Evolutionary conservation across 1,140 invertebrate genomes (phyloP).

Genomic region (Proales similis): DNA sequence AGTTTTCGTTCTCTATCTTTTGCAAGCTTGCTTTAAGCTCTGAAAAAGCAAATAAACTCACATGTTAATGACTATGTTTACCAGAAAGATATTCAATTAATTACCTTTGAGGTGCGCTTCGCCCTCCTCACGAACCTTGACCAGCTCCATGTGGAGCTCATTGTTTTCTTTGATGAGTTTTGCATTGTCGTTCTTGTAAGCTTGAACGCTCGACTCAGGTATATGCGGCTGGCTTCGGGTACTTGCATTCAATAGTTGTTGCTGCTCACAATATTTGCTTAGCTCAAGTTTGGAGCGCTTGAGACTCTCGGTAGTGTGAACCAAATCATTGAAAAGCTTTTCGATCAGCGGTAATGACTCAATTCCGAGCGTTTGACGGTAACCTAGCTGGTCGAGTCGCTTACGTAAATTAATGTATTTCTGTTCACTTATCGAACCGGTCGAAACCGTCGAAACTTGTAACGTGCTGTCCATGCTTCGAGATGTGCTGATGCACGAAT

Average conservation of each 20-base stretch:
- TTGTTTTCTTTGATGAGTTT: constrained; percentile 58
- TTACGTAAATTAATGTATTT: constrained; percentile 55
- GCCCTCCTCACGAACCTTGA: constrained; percentile 61
- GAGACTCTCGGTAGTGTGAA: constrained; percentile 69
- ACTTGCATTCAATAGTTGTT: neutral
- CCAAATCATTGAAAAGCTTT: constrained; percentile 64
- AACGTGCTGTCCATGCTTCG: constrained; percentile 22
- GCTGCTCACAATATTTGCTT: constrained; percentile 19
- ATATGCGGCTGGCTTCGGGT: neutral
- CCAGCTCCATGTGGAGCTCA: constrained; percentile 62
- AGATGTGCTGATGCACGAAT: neutral
- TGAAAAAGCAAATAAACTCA: constrained; percentile 42
- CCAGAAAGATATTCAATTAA: neutral
- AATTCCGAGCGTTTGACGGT: constrained; percentile 63
- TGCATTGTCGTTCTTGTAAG: constrained; percentile 49
- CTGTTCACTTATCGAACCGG: constrained; percentile 31
- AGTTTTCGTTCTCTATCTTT: constrained; percentile 59
- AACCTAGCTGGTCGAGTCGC: constrained; percentile 65
- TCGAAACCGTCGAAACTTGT: constrained; percentile 12
- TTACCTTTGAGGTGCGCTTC: constrained; percentile 57
- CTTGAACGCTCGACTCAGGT: constrained; percentile 18
- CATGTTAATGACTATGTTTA: neutral
- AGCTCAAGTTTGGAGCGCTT: constrained; percentile 63
- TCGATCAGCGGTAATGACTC: constrained; percentile 68
- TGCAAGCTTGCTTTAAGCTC: constrained; percentile 59